These are phyloP conservation scores for Pseudopodoces humilis DNA, from an alignment of 2,113 vertebrate genomes.

Conservation along the genomic window DNA sequence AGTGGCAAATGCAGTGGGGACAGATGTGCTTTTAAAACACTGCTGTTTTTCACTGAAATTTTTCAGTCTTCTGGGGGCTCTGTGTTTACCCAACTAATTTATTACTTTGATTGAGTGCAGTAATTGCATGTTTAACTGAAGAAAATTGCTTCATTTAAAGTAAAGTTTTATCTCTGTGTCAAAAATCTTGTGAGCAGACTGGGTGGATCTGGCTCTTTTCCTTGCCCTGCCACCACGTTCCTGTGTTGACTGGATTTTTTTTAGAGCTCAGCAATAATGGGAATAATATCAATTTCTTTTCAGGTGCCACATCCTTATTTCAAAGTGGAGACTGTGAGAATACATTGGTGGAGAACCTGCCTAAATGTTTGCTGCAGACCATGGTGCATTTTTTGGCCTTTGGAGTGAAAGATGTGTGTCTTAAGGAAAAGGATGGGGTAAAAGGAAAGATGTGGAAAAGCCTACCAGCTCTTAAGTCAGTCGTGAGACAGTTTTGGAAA, in stretches of 20 bases:
- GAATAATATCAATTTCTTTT: background rate
- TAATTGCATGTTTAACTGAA: background rate
- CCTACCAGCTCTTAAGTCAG: background rate
- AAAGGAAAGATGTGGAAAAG: background rate
- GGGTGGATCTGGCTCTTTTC: background rate
- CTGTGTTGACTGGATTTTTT: background rate
- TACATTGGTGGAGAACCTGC: background rate
- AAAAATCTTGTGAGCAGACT: background rate
- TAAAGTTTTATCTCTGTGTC: background rate
- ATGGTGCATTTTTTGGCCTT: accelerated
- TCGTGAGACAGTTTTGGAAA: background rate
- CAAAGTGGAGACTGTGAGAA: background rate
- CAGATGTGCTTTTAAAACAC: background rate
- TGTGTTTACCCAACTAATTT: background rate
- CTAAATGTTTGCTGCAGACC: background rate
- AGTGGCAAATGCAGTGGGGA: background rate
- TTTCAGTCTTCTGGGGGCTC: background rate
- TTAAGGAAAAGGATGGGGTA: background rate
- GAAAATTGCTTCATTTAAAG: slow-evolving; percentile 1
- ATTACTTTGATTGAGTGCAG: background rate
- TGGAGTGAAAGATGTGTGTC: background rate
- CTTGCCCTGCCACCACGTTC: background rate
- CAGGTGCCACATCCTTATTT: background rate
- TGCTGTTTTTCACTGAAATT: background rate
- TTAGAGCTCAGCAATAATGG: too few relatives aligned